phyloP scores from a whole-genome alignment of 1,140 invertebrate species.

The Euura saliciscinereae region DNA sequence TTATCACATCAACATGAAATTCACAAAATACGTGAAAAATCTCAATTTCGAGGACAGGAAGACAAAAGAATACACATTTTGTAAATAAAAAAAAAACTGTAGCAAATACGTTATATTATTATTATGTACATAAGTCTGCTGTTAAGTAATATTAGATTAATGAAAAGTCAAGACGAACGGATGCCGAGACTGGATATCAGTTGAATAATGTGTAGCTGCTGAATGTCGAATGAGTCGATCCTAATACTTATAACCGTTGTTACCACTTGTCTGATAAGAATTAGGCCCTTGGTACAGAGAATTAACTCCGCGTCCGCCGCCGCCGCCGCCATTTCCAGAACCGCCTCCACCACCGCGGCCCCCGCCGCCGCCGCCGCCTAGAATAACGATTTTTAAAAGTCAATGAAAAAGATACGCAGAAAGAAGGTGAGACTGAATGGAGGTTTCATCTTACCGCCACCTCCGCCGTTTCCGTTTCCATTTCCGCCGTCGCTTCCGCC shows the following conservation, averaged over 20 bases:
- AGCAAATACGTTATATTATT: conserved; percentile 6
- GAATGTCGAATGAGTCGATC: neutral
- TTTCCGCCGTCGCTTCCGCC: conserved; percentile 23
- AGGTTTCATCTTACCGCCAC: conserved; percentile 19
- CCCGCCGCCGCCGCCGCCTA: conserved; percentile 11
- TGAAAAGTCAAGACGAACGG: neutral
- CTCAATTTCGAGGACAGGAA: too few species aligned
- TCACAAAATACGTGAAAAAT: too few species aligned
- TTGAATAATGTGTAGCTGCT: neutral
- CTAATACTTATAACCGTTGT: neutral
- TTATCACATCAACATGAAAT: too few species aligned
- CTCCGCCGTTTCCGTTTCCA: conserved; percentile 25
- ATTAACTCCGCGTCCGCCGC: neutral
- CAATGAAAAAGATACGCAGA: neutral
- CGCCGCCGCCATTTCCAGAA: conserved; percentile 16
- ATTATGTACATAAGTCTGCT: conserved; percentile 7
- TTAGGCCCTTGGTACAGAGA: conserved; percentile 2
- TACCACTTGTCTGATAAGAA: neutral
- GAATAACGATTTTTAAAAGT: neutral
- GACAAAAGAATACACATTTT: neutral
- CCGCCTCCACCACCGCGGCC: conserved; percentile 16
- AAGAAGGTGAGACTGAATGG: neutral
- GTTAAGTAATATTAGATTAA: neutral
- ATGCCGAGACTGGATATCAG: neutral
- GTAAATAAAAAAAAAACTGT: neutral